Base-by-base conservation (phyloP, 2,888 invertebrate species). In the Melanotus villosus region DNA sequence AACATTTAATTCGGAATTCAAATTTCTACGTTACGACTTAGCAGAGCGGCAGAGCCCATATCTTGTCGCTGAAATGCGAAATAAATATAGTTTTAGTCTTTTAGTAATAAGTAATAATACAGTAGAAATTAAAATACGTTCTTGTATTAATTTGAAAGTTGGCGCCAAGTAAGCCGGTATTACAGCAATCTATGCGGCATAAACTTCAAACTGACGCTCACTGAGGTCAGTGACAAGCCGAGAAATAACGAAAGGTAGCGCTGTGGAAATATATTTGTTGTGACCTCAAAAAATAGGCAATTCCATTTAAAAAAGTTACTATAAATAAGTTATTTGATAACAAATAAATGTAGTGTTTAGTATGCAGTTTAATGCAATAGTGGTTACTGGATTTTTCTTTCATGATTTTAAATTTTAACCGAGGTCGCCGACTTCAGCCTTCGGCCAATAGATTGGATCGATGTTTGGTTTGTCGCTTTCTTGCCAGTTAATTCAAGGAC, bases 381-480 rank as follows among this genome's bases (percentile, higher is more conserved):
- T 41, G 14, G 10, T 32, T 34, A 10, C 36, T 9, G 7, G n/a
- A 10, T 21, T 63, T 79, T 77, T 78, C 78, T 76, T 73, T 77
- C 73, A 79, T 77, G 75, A 75, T 72, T 76, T 76, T 71, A 59
- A 71, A 73, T 71, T 70, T 71, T 62, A 52, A 45, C 9, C 56
- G 65, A 65, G 72, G 73, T 78, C 78, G 76, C 77, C 79, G 79
- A 80, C 74, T 68, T 65, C 58, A 66, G 63, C 68, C 71, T 76
- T 81, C 83, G 80, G 80, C 81, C 82, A 79, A 77, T 81, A 81
- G 87, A 86, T 88, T 87, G 89, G 89, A 90, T 90, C 90, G 89
- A 90, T 90, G 90, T 90, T 90, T 86, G 89, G 89, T 85, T 88
- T 89, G 86, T 86, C 89, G 85, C 83, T 89, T 85, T 87, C 86